These are phyloP conservation scores for Megaptera novaeangliae DNA, from an alignment of 2,113 vertebrate genomes.

Conservation along the genomic window DNA sequence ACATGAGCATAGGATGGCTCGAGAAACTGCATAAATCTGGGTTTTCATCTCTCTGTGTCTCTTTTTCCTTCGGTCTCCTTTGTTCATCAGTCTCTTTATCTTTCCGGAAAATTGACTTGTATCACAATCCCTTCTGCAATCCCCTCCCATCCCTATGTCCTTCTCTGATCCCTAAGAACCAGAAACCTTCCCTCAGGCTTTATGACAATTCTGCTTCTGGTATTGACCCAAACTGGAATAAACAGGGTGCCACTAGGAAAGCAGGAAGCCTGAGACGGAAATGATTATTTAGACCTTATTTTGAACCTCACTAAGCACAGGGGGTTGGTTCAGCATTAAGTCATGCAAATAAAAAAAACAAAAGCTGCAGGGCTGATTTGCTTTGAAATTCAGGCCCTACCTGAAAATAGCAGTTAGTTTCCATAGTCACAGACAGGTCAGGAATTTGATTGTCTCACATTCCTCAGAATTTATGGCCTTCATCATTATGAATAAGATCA, in stretches of 20 bases:
- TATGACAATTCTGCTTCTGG: neutral
- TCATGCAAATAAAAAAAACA: neutral
- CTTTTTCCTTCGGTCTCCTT: neutral
- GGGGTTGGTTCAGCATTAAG: neutral
- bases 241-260: neutral
- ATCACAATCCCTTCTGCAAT: neutral
- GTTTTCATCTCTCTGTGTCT: neutral
- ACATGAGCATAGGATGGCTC: neutral
- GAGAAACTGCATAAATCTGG: neutral
- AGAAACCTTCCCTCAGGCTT: neutral
- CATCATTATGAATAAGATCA: constrained; percentile 49
- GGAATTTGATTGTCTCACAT: constrained; percentile 48
- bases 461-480: constrained; percentile 53
- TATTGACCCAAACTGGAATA: neutral
- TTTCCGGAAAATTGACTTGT: neutral
- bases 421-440: constrained; percentile 34
- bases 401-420: constrained; percentile 5
- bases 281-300: neutral
- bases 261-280: neutral
- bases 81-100: neutral
- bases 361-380: neutral
- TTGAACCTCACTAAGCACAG: neutral
- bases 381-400: constrained; percentile 24
- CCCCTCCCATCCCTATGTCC: neutral
- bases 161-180: neutral